Evolutionary conservation across 2,888 invertebrate genomes (phyloP).

Genomic region (Idaea aversata): DNA sequence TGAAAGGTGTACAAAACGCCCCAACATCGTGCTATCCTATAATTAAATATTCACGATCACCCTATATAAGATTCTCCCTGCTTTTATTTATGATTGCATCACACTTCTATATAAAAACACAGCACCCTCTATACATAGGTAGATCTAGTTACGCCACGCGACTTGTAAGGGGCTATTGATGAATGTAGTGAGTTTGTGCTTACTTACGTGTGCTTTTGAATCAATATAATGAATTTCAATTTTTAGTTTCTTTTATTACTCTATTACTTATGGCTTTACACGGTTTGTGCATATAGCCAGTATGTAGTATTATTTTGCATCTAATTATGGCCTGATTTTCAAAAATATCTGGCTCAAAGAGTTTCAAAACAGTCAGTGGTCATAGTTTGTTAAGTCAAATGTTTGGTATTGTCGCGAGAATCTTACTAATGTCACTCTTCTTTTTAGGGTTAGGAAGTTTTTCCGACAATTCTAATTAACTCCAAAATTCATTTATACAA

Average conservation of each 20-base stretch:
- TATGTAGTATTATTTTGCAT: too few species aligned
- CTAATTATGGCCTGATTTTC: too few species aligned
- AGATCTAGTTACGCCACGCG: constrained; percentile 3
- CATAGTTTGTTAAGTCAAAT: too few species aligned
- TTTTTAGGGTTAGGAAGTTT: too few species aligned
- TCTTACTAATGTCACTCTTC: too few species aligned
- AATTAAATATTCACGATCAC: not conserved
- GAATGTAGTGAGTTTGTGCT: not conserved
- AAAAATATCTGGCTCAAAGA: too few species aligned
- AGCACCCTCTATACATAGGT: not conserved
- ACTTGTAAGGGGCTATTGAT: not conserved
- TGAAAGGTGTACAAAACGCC: not conserved
- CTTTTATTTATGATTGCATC: not conserved
- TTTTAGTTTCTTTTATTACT: too few species aligned
- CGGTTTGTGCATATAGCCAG: too few species aligned
- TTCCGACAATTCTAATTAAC: not conserved
- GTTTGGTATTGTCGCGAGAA: too few species aligned
- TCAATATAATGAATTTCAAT: not conserved
- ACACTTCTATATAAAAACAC: not conserved
- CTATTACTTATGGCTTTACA: too few species aligned
- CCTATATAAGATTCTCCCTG: not conserved
- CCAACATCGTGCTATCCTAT: not conserved
- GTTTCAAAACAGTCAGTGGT: too few species aligned
- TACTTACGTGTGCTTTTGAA: not conserved
- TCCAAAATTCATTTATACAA: not conserved